These are phyloP conservation scores for Manacus vitellinus DNA, from an alignment of 2,113 vertebrate genomes.

Conservation along the genomic window DNA sequence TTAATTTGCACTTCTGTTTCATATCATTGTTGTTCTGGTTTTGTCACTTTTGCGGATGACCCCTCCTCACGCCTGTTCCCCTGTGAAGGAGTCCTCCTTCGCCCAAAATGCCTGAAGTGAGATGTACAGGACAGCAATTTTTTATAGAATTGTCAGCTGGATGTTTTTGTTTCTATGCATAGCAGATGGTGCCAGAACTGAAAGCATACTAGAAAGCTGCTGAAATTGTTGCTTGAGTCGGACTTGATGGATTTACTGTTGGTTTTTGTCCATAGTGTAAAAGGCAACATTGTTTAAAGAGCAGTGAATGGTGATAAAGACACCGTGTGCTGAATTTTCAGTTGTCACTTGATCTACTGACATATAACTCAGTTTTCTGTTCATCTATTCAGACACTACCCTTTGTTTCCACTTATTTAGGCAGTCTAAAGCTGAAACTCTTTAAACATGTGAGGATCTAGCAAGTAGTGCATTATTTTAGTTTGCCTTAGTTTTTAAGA, in stretches of 20 bases:
- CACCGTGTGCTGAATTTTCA: background rate
- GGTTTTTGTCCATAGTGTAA: background rate
- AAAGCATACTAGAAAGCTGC: background rate
- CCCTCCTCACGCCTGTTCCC: fast-evolving
- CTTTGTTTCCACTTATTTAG: background rate
- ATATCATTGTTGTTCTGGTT: background rate
- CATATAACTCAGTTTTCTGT: background rate
- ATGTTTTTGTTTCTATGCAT: background rate
- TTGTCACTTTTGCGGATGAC: background rate
- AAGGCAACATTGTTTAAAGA: background rate
- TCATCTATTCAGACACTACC: background rate
- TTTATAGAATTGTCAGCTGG: background rate
- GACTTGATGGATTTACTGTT: background rate
- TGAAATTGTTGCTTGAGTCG: background rate
- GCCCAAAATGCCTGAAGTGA: background rate
- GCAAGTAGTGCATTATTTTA: background rate
- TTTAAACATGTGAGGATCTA: background rate
- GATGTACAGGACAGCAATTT: background rate
- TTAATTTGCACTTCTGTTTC: background rate
- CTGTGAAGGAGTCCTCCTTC: background rate
- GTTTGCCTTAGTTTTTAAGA: background rate
- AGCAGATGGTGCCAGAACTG: background rate
- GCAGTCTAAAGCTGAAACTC: background rate
- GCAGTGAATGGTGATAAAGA: background rate
- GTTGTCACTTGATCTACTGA: background rate